Conservation (phyloP, 2,113 vertebrate species). For the Corvus hawaiiensis region DNA sequence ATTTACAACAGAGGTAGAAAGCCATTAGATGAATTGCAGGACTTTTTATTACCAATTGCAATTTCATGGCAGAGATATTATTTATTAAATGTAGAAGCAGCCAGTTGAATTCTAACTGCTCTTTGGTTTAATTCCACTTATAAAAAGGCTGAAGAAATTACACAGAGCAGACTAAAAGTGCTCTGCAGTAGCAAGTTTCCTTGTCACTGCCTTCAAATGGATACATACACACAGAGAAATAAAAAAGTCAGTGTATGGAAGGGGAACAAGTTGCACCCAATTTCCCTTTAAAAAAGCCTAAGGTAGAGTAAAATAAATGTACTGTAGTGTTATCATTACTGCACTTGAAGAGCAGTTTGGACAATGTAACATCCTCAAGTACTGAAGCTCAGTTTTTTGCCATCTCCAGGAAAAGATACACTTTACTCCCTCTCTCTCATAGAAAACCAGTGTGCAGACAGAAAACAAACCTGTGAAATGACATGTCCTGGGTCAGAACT, state of each 20-base stretch:
- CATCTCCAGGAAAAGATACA: not conserved
- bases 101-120: constrained; percentile 4
- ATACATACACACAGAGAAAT: not conserved
- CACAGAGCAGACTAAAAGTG: not conserved
- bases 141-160: not conserved
- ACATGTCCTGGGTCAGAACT: not conserved
- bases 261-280: not conserved
- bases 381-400: not conserved
- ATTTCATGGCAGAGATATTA: constrained; percentile 50
- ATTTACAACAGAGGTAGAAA: constrained; percentile 14
- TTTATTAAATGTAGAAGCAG: constrained; percentile 54
- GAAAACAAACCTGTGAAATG: not conserved
- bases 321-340: not conserved
- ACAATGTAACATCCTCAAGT: not conserved
- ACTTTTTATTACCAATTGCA: constrained; percentile 45
- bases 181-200: not conserved
- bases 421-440: not conserved
- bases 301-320: not conserved
- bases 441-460: not conserved
- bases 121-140: not conserved
- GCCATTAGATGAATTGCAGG: not conserved
- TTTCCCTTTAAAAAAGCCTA: not conserved
- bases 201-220: not conserved
- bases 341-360: not conserved
- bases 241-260: not conserved